These are phyloP conservation scores for Aleadryas rufinucha DNA, from an alignment of 2,113 vertebrate species.

Conservation along the genomic window DNA sequence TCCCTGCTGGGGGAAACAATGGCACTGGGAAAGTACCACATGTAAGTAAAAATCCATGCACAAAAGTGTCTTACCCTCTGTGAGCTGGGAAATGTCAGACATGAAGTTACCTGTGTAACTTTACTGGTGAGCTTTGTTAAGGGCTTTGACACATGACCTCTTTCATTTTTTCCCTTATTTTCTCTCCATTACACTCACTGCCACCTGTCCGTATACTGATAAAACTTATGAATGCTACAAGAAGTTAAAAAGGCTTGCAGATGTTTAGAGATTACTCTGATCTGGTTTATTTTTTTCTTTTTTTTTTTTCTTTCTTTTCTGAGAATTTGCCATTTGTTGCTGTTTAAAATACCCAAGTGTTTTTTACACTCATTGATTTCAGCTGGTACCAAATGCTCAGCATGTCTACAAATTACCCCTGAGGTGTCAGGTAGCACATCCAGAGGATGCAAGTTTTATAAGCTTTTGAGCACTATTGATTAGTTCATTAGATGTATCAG, in stretches of 20 bases:
- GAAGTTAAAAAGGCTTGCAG: neutral
- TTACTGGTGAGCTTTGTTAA: neutral
- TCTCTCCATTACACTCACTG: neutral
- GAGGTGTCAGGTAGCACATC: neutral
- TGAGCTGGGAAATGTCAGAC: neutral
- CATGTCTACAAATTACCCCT: neutral
- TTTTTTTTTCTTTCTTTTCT: no score
- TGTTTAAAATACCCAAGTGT: neutral
- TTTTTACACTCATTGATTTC: neutral
- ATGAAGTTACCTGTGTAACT: neutral
- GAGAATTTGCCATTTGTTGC: neutral
- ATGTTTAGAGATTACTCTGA: neutral
- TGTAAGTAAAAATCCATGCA: neutral
- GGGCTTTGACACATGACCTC: neutral
- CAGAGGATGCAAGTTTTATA: neutral
- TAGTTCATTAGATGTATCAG: neutral
- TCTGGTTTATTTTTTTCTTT: neutral
- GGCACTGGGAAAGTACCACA: neutral
- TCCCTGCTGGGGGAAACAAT: neutral
- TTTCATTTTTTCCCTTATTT: neutral
- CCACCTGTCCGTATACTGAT: neutral
- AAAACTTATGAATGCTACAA: neutral
- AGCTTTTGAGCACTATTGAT: neutral
- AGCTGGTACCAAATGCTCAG: neutral
- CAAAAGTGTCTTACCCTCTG: neutral